A percentile compares a stretch with the other conserved stretches of the same genome.
Evolutionary conservation across 2,113 vertebrate species (phyloP).

Genomic region (Forbesichthys papilliferus): DNA sequence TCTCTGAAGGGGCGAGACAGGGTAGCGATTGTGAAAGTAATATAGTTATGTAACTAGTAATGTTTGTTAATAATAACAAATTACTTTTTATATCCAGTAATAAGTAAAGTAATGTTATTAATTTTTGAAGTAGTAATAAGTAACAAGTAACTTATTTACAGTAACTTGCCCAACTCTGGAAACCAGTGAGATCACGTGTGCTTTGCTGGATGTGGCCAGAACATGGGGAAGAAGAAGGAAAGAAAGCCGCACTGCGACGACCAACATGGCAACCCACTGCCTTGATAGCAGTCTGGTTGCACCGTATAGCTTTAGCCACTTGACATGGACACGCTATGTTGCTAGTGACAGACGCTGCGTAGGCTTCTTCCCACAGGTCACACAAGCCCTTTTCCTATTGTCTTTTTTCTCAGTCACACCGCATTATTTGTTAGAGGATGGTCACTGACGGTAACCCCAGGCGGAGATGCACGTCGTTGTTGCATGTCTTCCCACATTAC

Average conservation of each 20-base stretch:
- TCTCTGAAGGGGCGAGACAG: too few relatives aligned
- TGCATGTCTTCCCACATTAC: conserved; percentile 75
- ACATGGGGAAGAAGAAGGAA: background rate
- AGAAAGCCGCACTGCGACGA: conserved; percentile 22
- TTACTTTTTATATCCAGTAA: too few relatives aligned
- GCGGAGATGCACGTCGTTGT: conserved; percentile 64
- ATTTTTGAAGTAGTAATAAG: too few relatives aligned
- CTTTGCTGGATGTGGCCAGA: background rate
- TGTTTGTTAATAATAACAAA: too few relatives aligned
- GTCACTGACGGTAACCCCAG: conserved; percentile 66
- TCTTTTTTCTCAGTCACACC: conserved; percentile 67
- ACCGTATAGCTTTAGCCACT: conserved; percentile 60
- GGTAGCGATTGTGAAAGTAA: too few relatives aligned
- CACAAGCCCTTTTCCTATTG: conserved; percentile 68
- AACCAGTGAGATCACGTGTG: conserved; percentile 19
- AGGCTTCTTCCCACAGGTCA: conserved; percentile 70
- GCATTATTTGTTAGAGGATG: conserved; percentile 67
- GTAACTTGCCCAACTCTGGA: too few relatives aligned
- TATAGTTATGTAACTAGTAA: too few relatives aligned
- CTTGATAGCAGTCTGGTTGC: conserved; percentile 39
- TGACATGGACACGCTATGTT: conserved; percentile 63
- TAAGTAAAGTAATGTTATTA: too few relatives aligned
- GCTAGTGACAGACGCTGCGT: conserved; percentile 69
- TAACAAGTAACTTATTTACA: too few relatives aligned
- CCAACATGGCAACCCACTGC: conserved; percentile 22